Conservation (phyloP, 2,113 vertebrate species). For the Bambusicola thoracicus region DNA sequence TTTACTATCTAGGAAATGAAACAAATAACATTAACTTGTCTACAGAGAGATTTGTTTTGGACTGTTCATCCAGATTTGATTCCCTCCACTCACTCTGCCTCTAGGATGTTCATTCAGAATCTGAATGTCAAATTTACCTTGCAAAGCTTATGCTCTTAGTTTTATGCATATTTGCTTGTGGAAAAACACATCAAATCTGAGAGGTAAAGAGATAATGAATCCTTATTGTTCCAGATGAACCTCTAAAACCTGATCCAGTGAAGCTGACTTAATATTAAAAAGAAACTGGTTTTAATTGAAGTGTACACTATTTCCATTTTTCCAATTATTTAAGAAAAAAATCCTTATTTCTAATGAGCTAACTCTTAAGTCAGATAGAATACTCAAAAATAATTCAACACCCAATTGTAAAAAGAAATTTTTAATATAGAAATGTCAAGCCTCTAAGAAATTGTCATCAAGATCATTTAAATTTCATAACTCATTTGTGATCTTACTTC, state of each 20-base stretch:
- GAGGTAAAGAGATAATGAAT: not conserved
- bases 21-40: not conserved
- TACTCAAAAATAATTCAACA: not conserved
- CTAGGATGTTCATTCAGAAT: not conserved
- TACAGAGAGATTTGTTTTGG: not conserved
- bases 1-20: not conserved
- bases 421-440: not conserved
- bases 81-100: rapidly evolving
- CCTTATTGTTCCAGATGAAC: not conserved
- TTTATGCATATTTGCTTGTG: not conserved
- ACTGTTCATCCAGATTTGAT: not conserved
- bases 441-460: not conserved
- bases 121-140: not conserved
- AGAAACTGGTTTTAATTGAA: not conserved
- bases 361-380: not conserved
- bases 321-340: not conserved
- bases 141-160: not conserved
- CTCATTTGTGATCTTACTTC: not conserved
- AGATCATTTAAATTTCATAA: not conserved
- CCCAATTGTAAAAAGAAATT: not conserved
- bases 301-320: not conserved
- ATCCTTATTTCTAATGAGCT: not conserved
- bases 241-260: not conserved
- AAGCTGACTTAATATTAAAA: not conserved
- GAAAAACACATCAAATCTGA: not conserved